phyloP scores from a whole-genome alignment of 2,113 vertebrate genomes.

The Pomatorhinus ruficollis region DNA sequence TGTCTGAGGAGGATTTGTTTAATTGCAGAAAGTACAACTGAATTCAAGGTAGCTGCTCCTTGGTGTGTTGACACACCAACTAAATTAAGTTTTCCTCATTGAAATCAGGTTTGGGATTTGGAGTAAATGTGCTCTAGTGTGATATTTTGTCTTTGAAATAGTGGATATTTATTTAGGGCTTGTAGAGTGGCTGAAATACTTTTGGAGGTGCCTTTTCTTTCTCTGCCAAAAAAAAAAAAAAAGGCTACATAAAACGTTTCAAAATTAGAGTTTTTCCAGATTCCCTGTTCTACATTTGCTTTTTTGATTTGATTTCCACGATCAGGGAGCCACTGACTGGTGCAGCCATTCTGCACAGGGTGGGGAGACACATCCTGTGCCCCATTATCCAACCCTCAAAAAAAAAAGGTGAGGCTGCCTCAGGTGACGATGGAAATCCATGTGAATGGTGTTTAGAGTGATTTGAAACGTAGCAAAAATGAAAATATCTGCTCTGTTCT shows the following conservation, averaged over 20 bases:
- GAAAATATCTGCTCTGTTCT: background rate
- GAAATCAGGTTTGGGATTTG: background rate
- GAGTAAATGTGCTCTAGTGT: background rate
- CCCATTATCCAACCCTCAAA: accelerated
- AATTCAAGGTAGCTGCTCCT: background rate
- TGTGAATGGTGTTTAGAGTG: background rate
- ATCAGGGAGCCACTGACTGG: background rate
- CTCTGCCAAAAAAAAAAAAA: background rate
- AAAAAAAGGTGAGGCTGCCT: background rate
- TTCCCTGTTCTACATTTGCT: background rate
- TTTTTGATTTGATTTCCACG: background rate
- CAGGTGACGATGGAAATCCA: background rate
- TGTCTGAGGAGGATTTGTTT: background rate
- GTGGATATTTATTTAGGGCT: background rate
- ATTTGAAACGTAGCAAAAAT: background rate
- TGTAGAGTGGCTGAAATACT: background rate
- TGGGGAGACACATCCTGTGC: background rate
- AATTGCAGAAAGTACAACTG: background rate
- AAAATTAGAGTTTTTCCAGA: background rate
- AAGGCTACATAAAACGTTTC: accelerated
- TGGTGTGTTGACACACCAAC: background rate
- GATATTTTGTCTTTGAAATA: background rate
- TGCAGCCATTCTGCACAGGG: background rate
- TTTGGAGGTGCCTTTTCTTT: background rate
- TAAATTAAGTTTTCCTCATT: background rate